Evolutionary conservation across 2,888 invertebrate genomes (phyloP).

Genomic region (Drepana falcataria): DNA sequence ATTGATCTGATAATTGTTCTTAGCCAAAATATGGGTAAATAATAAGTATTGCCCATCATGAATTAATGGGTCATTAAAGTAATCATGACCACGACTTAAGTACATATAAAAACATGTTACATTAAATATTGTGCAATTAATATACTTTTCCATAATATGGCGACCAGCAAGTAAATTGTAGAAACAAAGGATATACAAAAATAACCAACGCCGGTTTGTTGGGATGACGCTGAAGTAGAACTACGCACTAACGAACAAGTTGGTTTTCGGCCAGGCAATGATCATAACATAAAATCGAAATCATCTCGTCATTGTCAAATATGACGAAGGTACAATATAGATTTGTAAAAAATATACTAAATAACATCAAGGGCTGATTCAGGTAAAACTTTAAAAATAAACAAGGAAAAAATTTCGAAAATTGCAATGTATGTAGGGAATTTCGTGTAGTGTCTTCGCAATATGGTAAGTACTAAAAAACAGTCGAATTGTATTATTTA

Average conservation of each 20-base stretch:
- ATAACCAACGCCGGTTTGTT: constrained; percentile 30
- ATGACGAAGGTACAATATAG: too few species aligned
- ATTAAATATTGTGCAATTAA: too few species aligned
- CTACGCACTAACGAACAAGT: constrained; percentile 37
- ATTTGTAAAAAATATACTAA: too few species aligned
- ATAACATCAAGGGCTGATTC: too few species aligned
- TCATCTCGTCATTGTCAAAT: constrained; percentile 30
- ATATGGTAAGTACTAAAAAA: constrained; percentile 23
- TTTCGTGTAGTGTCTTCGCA: constrained; percentile 21
- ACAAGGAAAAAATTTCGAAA: constrained; percentile 10
- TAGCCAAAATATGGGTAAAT: too few species aligned
- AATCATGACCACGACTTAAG: too few species aligned
- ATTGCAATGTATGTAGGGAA: neutral
- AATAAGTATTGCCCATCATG: too few species aligned
- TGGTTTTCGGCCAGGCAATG: constrained; percentile 34
- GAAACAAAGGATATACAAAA: constrained; percentile 43
- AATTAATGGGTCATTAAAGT: too few species aligned
- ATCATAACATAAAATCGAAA: constrained; percentile 32
- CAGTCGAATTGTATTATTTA: neutral
- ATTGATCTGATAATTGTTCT: too few species aligned
- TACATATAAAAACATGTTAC: too few species aligned
- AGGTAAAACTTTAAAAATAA: neutral
- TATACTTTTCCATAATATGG: neutral
- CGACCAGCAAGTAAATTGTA: constrained; percentile 11
- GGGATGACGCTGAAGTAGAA: constrained; percentile 36